These are phyloP conservation scores for Trichosurus vulpecula DNA, from an alignment of 2,797 vertebrate species.

Conservation along the genomic window DNA sequence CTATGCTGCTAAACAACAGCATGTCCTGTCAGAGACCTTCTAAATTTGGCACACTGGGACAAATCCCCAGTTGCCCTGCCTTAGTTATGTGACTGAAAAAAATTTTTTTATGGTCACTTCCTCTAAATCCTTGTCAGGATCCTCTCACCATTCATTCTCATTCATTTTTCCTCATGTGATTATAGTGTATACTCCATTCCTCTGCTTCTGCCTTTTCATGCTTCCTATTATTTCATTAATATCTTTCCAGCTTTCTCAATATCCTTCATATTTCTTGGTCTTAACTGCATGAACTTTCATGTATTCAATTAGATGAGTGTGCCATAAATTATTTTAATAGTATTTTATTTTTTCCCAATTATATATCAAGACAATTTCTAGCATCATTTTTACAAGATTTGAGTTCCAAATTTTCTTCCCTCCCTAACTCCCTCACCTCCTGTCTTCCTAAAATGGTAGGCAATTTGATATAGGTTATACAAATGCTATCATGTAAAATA, in stretches of 20 bases:
- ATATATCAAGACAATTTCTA: too few species aligned
- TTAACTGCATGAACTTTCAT: not conserved
- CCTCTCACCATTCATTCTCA: not conserved
- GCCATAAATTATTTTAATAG: not conserved
- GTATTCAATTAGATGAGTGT: not conserved
- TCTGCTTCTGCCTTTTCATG: not conserved
- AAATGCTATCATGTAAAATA: too few species aligned
- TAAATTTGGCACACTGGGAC: not conserved
- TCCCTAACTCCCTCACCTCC: too few species aligned
- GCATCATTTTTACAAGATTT: too few species aligned
- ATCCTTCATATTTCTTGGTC: not conserved
- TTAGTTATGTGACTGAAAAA: not conserved
- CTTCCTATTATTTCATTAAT: not conserved
- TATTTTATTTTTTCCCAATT: too few species aligned
- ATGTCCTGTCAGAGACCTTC: not conserved
- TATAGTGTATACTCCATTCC: not conserved
- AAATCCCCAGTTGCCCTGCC: not conserved
- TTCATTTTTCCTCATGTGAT: not conserved
- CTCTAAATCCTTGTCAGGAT: not conserved
- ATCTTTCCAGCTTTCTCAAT: not conserved
- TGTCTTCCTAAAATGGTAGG: too few species aligned
- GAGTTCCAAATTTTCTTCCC: too few species aligned
- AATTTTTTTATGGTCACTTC: not conserved
- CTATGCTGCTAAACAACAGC: not conserved
- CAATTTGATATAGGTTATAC: too few species aligned